Percentiles rank a stretch among this genome's conserved stretches.
phyloP scores from a whole-genome alignment of 2,113 vertebrate genomes.

The Rhea pennata region DNA sequence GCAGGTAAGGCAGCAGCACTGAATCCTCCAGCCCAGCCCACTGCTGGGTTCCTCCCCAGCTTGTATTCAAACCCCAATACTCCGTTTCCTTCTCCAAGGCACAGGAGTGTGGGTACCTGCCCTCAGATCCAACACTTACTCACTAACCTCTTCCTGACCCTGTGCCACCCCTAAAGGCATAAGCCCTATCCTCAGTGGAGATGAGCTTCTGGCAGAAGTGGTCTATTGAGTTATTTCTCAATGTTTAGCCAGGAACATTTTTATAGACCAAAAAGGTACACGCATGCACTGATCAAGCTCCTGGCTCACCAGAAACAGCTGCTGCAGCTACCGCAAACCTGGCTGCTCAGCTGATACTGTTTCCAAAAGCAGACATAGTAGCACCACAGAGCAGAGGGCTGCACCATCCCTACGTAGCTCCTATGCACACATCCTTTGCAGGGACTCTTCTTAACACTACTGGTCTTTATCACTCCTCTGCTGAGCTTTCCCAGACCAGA shows the following conservation, averaged over 20 bases:
- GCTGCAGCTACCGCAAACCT: accelerated
- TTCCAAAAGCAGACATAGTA: neutral
- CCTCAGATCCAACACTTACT: neutral
- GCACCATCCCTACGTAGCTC: accelerated
- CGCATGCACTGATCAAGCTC: neutral
- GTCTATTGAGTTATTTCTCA: too few relatives aligned
- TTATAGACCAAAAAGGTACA: neutral
- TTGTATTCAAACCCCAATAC: accelerated
- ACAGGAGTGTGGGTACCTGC: neutral
- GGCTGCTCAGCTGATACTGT: accelerated
- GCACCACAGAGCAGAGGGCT: neutral
- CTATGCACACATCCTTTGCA: accelerated
- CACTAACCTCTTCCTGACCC: neutral
- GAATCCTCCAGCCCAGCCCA: neutral
- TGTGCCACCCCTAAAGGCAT: neutral
- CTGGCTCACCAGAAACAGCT: neutral
- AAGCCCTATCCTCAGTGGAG: neutral
- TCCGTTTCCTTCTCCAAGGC: neutral
- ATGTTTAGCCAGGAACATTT: neutral
- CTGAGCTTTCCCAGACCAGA: neutral
- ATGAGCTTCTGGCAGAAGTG: neutral
- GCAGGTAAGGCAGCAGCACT: neutral
- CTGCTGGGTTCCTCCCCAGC: neutral
- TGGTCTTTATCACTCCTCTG: neutral
- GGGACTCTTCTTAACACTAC: neutral